Evolutionary conservation across 2,113 vertebrate species (phyloP).

Genomic region (Chaetops frenatus): DNA sequence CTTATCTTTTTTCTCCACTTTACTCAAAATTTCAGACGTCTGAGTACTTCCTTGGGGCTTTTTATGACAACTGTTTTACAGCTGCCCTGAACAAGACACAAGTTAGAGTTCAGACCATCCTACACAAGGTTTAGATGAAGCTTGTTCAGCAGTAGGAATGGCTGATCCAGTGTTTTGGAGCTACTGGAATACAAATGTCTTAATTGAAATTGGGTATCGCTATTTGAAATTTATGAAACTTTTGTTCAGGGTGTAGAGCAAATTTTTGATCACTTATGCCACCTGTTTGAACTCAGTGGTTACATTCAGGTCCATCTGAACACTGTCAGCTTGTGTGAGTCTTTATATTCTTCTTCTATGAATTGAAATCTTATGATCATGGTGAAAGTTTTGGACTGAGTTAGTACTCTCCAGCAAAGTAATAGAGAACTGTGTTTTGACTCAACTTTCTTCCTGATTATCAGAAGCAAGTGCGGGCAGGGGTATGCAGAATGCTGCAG

Average conservation of each 20-base stretch:
- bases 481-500: background rate
- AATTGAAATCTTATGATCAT: background rate
- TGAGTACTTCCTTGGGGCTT: background rate
- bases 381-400: background rate
- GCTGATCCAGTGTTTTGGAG: background rate
- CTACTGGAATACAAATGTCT: background rate
- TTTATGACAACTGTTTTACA: background rate
- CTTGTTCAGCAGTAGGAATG: background rate
- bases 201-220: background rate
- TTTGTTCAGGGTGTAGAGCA: background rate
- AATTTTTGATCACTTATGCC: rapidly evolving
- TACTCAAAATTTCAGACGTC: background rate
- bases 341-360: background rate
- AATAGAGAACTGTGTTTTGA: background rate
- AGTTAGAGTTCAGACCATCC: background rate
- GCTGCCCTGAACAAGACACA: background rate
- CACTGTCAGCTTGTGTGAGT: background rate
- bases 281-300: background rate
- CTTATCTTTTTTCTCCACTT: background rate
- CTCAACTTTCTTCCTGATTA: background rate
- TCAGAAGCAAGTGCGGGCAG: background rate
- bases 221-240: background rate
- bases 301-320: background rate
- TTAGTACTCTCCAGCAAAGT: background rate
- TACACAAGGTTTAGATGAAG: background rate